Percentiles rank a stretch among this genome's conserved stretches.
Conservation (phyloP, 1,140 invertebrate genomes). For the Pseudomyrmex gracilis region DNA sequence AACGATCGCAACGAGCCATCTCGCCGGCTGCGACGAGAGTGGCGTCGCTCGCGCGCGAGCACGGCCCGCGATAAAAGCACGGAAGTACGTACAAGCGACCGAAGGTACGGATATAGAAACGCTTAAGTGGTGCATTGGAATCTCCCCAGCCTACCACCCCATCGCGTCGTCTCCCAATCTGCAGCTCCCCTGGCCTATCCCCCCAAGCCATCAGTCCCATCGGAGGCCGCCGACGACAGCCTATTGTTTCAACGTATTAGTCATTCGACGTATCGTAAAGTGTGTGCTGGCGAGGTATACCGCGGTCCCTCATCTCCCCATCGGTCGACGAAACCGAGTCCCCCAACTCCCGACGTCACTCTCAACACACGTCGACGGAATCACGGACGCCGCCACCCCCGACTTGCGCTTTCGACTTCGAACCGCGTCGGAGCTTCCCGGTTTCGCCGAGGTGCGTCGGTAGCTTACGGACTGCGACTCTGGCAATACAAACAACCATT, state of each 20-base stretch:
- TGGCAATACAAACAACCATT: slow-evolving; percentile 1
- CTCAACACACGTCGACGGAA: slow-evolving; percentile 52
- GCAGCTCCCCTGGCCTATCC: slow-evolving; percentile 65
- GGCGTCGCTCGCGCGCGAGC: slow-evolving; percentile 70
- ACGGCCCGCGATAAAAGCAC: slow-evolving; percentile 82
- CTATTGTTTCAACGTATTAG: slow-evolving; percentile 86
- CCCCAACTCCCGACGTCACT: slow-evolving; percentile 63
- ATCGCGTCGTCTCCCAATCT: slow-evolving; percentile 63
- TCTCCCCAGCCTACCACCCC: slow-evolving; percentile 77
- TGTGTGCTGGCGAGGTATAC: slow-evolving; percentile 79
- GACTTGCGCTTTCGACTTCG: slow-evolving; percentile 46
- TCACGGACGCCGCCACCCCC: slow-evolving; percentile 50
- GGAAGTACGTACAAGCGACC: slow-evolving; percentile 76
- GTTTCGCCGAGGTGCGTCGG: slow-evolving; percentile 79
- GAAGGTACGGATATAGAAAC: slow-evolving; percentile 84
- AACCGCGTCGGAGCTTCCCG: slow-evolving; percentile 67
- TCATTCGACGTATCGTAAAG: slow-evolving; percentile 86
- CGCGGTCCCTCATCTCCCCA: slow-evolving; percentile 69
- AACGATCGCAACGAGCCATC: slow-evolving; percentile 74
- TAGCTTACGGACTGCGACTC: slow-evolving; percentile 73
- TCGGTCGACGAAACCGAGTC: slow-evolving; percentile 66
- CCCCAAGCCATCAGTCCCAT: slow-evolving; percentile 79
- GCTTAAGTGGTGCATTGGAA: slow-evolving; percentile 86
- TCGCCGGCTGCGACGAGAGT: slow-evolving; percentile 45
- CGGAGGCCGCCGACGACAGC: slow-evolving; percentile 82